Base-by-base conservation (phyloP, 2,797 vertebrate genomes). In the Psittacula derbiana region DNA sequence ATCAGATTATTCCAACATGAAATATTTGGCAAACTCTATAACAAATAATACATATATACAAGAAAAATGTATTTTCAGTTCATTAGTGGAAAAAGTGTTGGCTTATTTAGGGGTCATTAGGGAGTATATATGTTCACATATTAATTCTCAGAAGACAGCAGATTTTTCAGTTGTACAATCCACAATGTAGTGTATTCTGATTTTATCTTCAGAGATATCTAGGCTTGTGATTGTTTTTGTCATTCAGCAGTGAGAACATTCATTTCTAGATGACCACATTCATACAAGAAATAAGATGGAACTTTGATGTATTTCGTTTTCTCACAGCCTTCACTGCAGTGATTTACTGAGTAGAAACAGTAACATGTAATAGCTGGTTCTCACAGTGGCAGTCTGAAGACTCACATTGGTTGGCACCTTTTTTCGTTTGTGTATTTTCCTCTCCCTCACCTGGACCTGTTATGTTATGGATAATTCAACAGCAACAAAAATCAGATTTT, bases 281-380 rank as follows among this genome's bases (percentile, higher is more conserved):
- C 62, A 65, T 69, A 82, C 31, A 86, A 79, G 36, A 78, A 89
- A 64, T 60, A 86, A 92, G 60, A 73, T 36, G 46, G 61, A 86
- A 89, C 50, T 50, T 82, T 89, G 76, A 79, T 60, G 40, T 55
- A 92, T 92, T 89, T 86, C n/a, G 40, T 86, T 94, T 86, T 60
- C 62, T 65, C 86, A 33, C 28, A 79, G 81, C 61, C 46, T 88
- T 74, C 75, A 50, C 41, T 50, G n/a, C 3, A 1, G 55, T 65
- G 55, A 84, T 88, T 73, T 85, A 91, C 66, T 69, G 65, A 82
- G n/a, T 58, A 36, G 65, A 53, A 33, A 82, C n/a, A 76, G 28
- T 41, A 80, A 60, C 58, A 58, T 38, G 67, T 33, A 88, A 85
- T 82, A 86, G 49, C 40, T 71, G 46, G 36, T 71, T 82, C 55